A percentile compares a stretch with the other conserved stretches of the same genome.
phyloP scores from a whole-genome alignment of 23 tunicate species.

The Trididemnum miniatum region DNA sequence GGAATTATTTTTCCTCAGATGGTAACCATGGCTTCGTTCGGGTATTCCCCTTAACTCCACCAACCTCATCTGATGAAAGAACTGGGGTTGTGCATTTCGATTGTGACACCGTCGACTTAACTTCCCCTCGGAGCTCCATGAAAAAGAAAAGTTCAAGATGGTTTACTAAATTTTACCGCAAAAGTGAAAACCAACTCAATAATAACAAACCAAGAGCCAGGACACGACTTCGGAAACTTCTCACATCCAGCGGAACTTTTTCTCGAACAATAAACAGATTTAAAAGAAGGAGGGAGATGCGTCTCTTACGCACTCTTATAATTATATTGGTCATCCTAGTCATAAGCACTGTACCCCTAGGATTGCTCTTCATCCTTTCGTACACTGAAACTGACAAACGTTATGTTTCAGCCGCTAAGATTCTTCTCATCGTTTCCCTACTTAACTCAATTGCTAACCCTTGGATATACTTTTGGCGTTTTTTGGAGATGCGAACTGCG shows the following conservation, averaged over 20 bases:
- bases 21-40: neutral
- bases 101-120: neutral
- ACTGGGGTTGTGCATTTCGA: neutral
- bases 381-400: slow-evolving; percentile 74
- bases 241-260: slow-evolving; percentile 2
- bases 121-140: neutral
- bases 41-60: neutral
- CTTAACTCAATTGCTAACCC: slow-evolving; percentile 84
- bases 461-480: slow-evolving; percentile 95
- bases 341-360: slow-evolving; percentile 80
- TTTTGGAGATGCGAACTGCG: slow-evolving; percentile 76
- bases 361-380: slow-evolving; percentile 60
- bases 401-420: slow-evolving; percentile 51
- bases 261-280: neutral
- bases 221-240: neutral
- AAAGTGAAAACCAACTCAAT: neutral
- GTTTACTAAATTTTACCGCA: neutral
- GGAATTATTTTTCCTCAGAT: neutral
- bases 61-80: slow-evolving; percentile 1
- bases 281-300: slow-evolving; percentile 46
- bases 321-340: slow-evolving; percentile 68
- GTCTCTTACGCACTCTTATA: slow-evolving; percentile 67
- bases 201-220: neutral
- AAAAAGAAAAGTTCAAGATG: neutral
- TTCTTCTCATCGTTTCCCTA: slow-evolving; percentile 62